Percentiles rank a stretch among this genome's conserved stretches.
These are phyloP conservation scores for Drosophila pachea DNA, from an alignment of 1,140 invertebrate genomes.

Conservation along the genomic window DNA sequence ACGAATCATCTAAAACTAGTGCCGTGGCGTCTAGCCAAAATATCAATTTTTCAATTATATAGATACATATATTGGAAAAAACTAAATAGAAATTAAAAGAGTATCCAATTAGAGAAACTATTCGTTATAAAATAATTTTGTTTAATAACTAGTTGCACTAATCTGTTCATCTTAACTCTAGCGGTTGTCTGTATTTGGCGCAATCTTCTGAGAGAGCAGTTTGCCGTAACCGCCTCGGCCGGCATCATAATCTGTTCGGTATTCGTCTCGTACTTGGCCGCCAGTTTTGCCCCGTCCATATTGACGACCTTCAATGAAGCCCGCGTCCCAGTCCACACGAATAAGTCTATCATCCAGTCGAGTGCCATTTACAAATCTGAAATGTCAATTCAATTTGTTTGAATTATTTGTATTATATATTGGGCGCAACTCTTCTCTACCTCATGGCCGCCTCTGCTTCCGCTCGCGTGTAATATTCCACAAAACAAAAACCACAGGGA, in stretches of 20 bases:
- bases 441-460: slow-evolving; percentile 97
- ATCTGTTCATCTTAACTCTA: slow-evolving; percentile 33
- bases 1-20: slow-evolving; percentile 37
- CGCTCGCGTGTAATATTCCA: slow-evolving; percentile 94
- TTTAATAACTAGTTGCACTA: slow-evolving; percentile 43
- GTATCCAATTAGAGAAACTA: slow-evolving; percentile 57
- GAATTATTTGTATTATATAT: background rate
- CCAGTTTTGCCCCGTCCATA: slow-evolving; percentile 99
- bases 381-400: background rate
- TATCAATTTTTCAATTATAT: slow-evolving; percentile 53
- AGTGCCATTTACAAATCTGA: slow-evolving; percentile 96
- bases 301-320: slow-evolving; percentile 98
- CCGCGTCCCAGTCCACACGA: slow-evolving; percentile 99
- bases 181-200: slow-evolving; percentile 80
- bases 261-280: slow-evolving; percentile 99
- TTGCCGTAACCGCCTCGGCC: slow-evolving; percentile 98
- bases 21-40: slow-evolving; percentile 44
- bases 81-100: slow-evolving; percentile 56
- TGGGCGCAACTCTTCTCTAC: slow-evolving; percentile 46
- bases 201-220: slow-evolving; percentile 91
- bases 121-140: slow-evolving; percentile 28
- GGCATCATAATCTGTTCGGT: slow-evolving; percentile 97
- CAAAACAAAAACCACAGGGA: slow-evolving; percentile 99
- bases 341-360: slow-evolving; percentile 98
- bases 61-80: slow-evolving; percentile 44